Evolutionary conservation across 2,113 vertebrate species (phyloP).

Genomic region (Erinaceus europaeus): DNA sequence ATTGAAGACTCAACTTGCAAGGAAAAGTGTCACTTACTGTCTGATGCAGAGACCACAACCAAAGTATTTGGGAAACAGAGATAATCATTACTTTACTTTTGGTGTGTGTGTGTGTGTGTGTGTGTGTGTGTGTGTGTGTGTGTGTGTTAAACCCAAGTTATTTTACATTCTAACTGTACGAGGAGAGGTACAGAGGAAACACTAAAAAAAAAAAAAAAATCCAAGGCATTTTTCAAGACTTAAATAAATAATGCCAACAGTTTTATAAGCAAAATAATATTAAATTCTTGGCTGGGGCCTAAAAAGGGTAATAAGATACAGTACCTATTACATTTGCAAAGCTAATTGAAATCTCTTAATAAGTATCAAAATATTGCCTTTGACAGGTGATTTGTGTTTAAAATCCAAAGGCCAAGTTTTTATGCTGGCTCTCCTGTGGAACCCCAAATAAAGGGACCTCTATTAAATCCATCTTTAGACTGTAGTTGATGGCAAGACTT

Average conservation of each 20-base stretch:
- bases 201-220: conserved; percentile 1
- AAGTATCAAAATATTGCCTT: conserved; percentile 15
- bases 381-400: conserved; percentile 24
- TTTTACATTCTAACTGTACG: background rate
- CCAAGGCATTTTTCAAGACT: conserved; percentile 36
- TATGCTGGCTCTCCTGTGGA: background rate
- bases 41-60: accelerated
- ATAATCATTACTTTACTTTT: background rate
- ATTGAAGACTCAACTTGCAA: background rate
- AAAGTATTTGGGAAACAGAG: background rate
- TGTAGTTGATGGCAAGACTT: background rate
- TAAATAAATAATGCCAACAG: conserved; percentile 27
- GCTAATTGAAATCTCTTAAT: conserved; percentile 19
- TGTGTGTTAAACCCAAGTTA: conserved; percentile 30
- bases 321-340: background rate
- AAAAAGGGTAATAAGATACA: conserved; percentile 21
- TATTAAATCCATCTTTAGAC: conserved; percentile 13
- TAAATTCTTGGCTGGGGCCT: conserved; percentile 13
- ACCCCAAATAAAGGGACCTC: background rate
- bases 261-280: conserved; percentile 29
- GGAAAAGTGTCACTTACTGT: background rate
- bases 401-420: conserved; percentile 36
- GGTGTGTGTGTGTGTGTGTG: too few species aligned
- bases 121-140: too few species aligned
- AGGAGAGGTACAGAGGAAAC: background rate